These are phyloP conservation scores for Sporophila hypoxantha DNA, from an alignment of 2,113 vertebrate species.

Conservation along the genomic window DNA sequence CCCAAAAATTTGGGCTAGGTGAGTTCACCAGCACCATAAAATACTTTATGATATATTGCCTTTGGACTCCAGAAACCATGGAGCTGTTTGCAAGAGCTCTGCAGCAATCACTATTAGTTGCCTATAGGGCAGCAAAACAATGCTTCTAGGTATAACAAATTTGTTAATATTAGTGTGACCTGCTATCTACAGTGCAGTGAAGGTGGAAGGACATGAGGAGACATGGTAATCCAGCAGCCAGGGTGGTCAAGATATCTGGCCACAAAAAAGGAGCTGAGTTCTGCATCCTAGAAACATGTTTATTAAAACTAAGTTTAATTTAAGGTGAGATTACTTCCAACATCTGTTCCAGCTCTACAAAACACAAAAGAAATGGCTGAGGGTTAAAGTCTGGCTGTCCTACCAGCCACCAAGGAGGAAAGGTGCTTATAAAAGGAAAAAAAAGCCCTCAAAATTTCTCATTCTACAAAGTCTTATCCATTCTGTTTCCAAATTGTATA, in stretches of 20 bases:
- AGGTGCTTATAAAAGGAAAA: neutral
- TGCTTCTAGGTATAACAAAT: neutral
- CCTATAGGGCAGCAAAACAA: neutral
- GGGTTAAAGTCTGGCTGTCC: neutral
- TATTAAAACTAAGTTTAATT: neutral
- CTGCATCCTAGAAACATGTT: neutral
- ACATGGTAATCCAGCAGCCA: neutral
- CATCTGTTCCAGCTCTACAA: neutral
- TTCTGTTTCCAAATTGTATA: neutral
- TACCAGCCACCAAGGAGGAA: neutral
- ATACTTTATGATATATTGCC: neutral
- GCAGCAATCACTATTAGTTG: neutral
- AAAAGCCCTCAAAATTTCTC: neutral
- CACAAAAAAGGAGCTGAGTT: neutral
- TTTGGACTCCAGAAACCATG: neutral
- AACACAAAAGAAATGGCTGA: neutral
- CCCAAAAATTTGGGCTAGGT: neutral
- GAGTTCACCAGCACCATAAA: neutral
- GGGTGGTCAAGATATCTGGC: neutral
- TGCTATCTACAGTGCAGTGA: neutral
- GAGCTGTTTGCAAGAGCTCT: neutral
- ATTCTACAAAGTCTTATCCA: neutral
- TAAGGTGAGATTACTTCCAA: neutral
- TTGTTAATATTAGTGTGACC: neutral
- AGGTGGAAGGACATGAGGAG: neutral